phyloP scores from a whole-genome alignment of 1,140 invertebrate species.

The Sarcophaga peregrina region DNA sequence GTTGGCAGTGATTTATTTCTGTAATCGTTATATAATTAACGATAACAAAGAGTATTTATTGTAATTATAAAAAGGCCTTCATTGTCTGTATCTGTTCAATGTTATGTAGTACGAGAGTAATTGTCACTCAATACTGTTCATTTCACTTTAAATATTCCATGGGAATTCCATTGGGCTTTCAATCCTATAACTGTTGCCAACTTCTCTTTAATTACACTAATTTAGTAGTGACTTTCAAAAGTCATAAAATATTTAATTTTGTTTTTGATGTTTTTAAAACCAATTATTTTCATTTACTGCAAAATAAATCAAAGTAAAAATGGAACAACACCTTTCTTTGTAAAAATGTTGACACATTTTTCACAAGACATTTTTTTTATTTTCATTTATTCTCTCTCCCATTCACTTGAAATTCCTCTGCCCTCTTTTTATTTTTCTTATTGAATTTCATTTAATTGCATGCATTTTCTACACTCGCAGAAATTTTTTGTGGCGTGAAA shows the following conservation, averaged over 20 bases:
- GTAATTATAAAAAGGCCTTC: too few relatives aligned
- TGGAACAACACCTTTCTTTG: slow-evolving; percentile 14
- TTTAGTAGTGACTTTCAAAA: neutral
- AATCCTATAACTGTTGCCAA: too few relatives aligned
- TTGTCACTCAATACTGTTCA: neutral
- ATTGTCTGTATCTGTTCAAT: too few relatives aligned
- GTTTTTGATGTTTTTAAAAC: neutral
- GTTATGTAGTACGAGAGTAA: too few relatives aligned
- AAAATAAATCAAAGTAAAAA: slow-evolving; percentile 14
- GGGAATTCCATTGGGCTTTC: neutral
- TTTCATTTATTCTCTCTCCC: neutral
- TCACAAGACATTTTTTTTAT: neutral
- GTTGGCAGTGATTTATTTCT: too few relatives aligned
- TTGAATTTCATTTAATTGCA: neutral
- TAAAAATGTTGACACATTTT: slow-evolving; percentile 12
- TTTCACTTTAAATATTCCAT: neutral
- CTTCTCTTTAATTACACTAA: neutral
- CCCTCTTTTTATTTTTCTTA: neutral
- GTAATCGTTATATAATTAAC: too few relatives aligned
- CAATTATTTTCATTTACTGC: neutral
- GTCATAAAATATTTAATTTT: neutral
- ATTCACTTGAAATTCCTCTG: neutral
- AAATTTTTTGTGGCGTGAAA: slow-evolving; percentile 2
- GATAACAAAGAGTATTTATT: too few relatives aligned
- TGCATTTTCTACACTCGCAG: neutral